phyloP scores from a whole-genome alignment of 2,888 invertebrate genomes.

The Cosmopolites sordidus region DNA sequence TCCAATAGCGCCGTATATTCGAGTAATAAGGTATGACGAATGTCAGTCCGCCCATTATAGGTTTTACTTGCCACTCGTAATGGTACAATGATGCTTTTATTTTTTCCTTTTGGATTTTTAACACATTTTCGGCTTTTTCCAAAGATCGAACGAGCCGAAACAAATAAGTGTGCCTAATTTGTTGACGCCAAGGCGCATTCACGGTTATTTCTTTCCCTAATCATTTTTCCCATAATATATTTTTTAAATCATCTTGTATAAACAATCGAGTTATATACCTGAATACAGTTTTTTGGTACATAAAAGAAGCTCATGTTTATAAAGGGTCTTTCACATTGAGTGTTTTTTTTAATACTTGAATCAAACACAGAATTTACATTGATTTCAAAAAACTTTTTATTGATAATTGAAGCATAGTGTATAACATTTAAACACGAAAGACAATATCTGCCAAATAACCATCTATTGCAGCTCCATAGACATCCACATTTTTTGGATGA shows the following conservation, averaged over 20 bases:
- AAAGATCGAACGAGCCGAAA: background rate
- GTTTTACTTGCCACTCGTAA: background rate
- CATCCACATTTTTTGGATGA: too few relatives aligned
- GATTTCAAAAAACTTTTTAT: too few relatives aligned
- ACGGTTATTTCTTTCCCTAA: background rate
- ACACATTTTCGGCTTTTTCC: background rate
- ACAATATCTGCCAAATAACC: too few relatives aligned
- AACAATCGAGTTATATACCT: background rate
- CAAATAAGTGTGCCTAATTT: background rate
- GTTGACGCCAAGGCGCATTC: background rate
- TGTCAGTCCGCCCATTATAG: background rate
- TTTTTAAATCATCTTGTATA: background rate
- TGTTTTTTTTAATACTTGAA: too few relatives aligned
- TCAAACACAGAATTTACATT: too few relatives aligned
- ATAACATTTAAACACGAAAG: too few relatives aligned
- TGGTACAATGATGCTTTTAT: background rate
- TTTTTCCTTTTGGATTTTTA: background rate
- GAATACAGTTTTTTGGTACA: too few relatives aligned
- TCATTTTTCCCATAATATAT: background rate
- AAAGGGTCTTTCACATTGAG: too few relatives aligned
- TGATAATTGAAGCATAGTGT: too few relatives aligned
- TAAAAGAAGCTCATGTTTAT: too few relatives aligned
- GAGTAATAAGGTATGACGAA: background rate
- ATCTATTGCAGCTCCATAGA: too few relatives aligned
- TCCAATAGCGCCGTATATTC: background rate